Evolutionary conservation across 1,140 invertebrate genomes (phyloP), one percentile per base, ranked within the genome.

Genomic region (Heliconius nattereri): DNA sequence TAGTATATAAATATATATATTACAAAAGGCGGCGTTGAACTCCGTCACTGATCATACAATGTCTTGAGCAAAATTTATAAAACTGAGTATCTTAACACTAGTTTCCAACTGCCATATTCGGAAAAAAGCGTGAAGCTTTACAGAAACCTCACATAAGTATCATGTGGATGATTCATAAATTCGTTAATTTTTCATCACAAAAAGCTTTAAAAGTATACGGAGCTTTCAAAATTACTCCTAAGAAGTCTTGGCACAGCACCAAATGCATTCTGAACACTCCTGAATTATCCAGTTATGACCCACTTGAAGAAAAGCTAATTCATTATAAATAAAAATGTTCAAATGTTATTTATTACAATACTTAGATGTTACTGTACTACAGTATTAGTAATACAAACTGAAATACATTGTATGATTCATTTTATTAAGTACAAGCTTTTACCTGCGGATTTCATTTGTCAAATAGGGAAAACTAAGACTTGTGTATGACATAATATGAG

Each of bases 201-300:
- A 66, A 66, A 66, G 29, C 3, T 66, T 45, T 16, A 45, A 26
- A 26, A 23, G 49, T 13, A 23, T 45, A 73, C 52, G 52, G 52
- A 29, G 29, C 45, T 52, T 52, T 73, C 35, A 54, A 74, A 26
- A 54, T 73, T 26, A 19, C 45, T 29, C 11, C 3, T 66, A 66
- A 66, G 23, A 66, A 66, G 11, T 29, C 7, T 66, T 66, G 60
- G 60, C 60, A 66, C 29, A 26, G 8, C 52, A 74, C 49, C 73
- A 74, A 75, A 75, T 75, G 73, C 49, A 60, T 75, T 75, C 20
- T 57, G 52, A 60, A 57, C 3, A 57, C 54, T 75, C 54, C 73
- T 75, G 73, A 60, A 75, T 75, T 54, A 60, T 13, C 73, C n/a
- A 60, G 54, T 54, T 75, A 75, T 57, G 73, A 54, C 52, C 73